Percentiles rank a stretch among this genome's conserved stretches.
Evolutionary conservation across 2,888 invertebrate species (phyloP).

Genomic region (Spilosoma lubricipeda): DNA sequence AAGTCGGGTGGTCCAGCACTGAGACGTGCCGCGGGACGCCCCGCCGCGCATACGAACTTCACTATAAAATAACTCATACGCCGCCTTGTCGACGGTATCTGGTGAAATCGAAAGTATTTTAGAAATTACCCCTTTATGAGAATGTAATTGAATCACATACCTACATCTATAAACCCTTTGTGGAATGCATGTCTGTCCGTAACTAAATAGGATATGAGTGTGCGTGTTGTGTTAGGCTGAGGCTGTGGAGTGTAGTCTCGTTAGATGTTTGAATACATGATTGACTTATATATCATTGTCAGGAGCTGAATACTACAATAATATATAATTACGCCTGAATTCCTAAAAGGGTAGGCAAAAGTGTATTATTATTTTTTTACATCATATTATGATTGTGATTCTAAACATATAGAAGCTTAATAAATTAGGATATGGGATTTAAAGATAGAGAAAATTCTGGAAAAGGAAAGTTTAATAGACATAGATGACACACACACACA

Average conservation of each 20-base stretch:
- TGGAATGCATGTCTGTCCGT: neutral
- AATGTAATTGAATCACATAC: constrained; percentile 24
- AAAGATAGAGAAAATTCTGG: neutral
- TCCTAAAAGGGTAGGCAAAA: neutral
- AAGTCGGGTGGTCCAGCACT: constrained; percentile 71
- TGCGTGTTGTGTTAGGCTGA: neutral
- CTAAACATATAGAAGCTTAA: too few species aligned
- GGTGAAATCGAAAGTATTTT: constrained; percentile 37
- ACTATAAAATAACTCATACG: constrained; percentile 39
- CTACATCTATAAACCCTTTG: constrained; percentile 5
- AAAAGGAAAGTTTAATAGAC: too few species aligned
- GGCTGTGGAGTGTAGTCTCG: neutral
- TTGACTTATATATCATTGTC: neutral
- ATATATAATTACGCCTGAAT: neutral
- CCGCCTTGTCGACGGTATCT: constrained; percentile 30
- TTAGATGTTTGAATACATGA: neutral
- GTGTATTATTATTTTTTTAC: too few species aligned
- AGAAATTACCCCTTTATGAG: constrained; percentile 28
- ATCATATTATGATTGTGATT: too few species aligned
- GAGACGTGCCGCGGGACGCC: constrained; percentile 60
- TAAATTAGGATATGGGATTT: neutral
- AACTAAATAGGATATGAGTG: neutral
- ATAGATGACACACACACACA: too few species aligned
- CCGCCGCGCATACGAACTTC: constrained; percentile 68
- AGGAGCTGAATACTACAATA: neutral